phyloP scores from a whole-genome alignment of 2,797 vertebrate genomes.

The Acipenser transmontanus region DNA sequence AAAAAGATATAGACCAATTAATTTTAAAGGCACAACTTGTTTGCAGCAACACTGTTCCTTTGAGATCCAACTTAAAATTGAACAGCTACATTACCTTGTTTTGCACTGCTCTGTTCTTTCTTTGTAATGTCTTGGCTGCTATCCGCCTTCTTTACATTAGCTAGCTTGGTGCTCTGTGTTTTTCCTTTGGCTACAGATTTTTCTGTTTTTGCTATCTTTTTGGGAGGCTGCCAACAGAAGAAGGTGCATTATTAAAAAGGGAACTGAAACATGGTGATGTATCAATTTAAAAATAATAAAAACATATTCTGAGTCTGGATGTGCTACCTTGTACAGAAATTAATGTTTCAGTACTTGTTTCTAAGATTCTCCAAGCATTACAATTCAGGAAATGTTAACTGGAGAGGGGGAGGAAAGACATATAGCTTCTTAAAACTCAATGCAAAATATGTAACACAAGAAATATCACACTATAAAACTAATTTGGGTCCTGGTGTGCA shows the following conservation, averaged over 20 bases:
- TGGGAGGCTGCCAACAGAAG: constrained; percentile 57
- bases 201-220: constrained; percentile 62
- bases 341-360: too few relatives aligned
- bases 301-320: too few relatives aligned
- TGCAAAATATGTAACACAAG: too few relatives aligned
- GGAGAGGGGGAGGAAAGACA: too few relatives aligned
- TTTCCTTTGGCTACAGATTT: constrained; percentile 66
- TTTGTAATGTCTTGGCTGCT: constrained; percentile 73
- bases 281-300: too few relatives aligned
- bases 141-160: constrained; percentile 90
- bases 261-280: background rate
- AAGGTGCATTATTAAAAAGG: constrained; percentile 1
- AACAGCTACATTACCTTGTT: constrained; percentile 55
- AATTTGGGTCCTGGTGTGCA: too few relatives aligned
- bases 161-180: constrained; percentile 58
- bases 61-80: background rate
- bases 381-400: too few relatives aligned
- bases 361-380: constrained; percentile 21
- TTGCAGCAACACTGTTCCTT: constrained; percentile 2
- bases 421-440: too few relatives aligned
- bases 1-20: background rate
- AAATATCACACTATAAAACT: too few relatives aligned
- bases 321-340: too few relatives aligned
- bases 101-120: constrained; percentile 68
- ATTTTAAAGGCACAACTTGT: background rate